These are phyloP conservation scores for Chrysochloris asiatica DNA, from an alignment of 2,113 vertebrate genomes.

Conservation along the genomic window DNA sequence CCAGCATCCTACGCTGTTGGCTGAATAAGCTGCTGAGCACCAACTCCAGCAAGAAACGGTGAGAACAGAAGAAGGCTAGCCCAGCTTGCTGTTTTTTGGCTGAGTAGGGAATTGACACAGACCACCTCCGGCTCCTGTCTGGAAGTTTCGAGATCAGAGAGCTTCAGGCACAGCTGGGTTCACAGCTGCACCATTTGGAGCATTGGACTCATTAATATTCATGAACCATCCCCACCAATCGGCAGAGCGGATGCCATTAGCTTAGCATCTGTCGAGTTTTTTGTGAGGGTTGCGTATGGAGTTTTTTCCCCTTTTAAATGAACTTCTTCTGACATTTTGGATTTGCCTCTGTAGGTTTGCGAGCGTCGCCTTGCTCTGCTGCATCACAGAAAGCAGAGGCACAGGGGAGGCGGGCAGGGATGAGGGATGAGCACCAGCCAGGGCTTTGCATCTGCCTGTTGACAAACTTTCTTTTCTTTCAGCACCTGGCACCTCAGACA, in stretches of 20 bases:
- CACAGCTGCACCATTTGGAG: constrained; percentile 87
- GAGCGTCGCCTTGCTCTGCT: constrained; percentile 52
- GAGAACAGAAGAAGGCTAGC: constrained; percentile 62
- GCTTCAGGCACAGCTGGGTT: constrained; percentile 84
- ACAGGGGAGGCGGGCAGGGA: constrained; percentile 62
- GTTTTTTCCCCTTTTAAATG: constrained; percentile 73
- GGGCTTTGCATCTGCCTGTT: constrained; percentile 74
- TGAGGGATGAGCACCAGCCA: constrained; percentile 61
- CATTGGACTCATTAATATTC: constrained; percentile 80
- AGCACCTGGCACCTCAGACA: constrained; percentile 78
- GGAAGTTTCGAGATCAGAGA: constrained; percentile 78
- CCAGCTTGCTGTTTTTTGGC: constrained; percentile 73
- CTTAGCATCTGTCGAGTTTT: constrained; percentile 84
- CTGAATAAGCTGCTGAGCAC: constrained; percentile 63
- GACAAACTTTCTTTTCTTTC: constrained; percentile 78
- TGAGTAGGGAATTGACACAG: constrained; percentile 80
- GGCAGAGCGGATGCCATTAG: constrained; percentile 70
- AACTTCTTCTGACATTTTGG: constrained; percentile 85
- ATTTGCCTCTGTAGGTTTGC: constrained; percentile 76
- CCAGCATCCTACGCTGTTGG: constrained; percentile 72
- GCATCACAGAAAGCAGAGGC: constrained; percentile 51
- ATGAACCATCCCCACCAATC: constrained; percentile 83
- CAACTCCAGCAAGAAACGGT: constrained; percentile 55
- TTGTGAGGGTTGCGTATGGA: constrained; percentile 75
- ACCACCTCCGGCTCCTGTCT: constrained; percentile 80